Evolutionary conservation across 2,113 vertebrate species (phyloP).

Genomic region (Miniopterus natalensis): DNA sequence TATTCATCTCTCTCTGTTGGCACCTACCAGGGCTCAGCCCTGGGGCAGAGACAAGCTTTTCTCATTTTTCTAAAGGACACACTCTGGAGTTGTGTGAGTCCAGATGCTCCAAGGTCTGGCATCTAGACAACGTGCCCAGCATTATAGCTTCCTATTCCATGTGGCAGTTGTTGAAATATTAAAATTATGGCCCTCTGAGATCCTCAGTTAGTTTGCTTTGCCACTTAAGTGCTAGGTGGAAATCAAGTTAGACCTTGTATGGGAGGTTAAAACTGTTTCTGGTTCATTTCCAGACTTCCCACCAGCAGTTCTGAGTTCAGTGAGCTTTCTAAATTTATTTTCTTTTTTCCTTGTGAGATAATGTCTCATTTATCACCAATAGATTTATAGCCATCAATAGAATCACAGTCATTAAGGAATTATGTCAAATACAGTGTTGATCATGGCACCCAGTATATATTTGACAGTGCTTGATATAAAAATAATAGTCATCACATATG

Average conservation of each 20-base stretch:
- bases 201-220: not conserved
- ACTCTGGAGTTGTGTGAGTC: not conserved
- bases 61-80: not conserved
- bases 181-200: not conserved
- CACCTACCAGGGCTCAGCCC: not conserved
- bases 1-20: not conserved
- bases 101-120: not conserved
- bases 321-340: constrained; percentile 17
- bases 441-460: not conserved
- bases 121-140: not conserved
- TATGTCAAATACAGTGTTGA: constrained; percentile 1
- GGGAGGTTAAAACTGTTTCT: not conserved
- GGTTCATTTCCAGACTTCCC: constrained; percentile 24
- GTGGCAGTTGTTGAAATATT: not conserved
- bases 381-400: not conserved
- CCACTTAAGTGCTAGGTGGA: not conserved
- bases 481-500: constrained; percentile 8
- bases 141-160: not conserved
- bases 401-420: not conserved
- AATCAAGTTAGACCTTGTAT: not conserved
- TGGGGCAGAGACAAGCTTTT: not conserved
- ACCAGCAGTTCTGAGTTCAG: constrained; percentile 31
- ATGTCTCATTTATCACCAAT: not conserved
- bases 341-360: constrained; percentile 41
- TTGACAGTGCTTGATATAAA: constrained; percentile 15